phyloP scores from a whole-genome alignment of 64 coral and sea anemone species.

The Stichodactyla helianthus region DNA sequence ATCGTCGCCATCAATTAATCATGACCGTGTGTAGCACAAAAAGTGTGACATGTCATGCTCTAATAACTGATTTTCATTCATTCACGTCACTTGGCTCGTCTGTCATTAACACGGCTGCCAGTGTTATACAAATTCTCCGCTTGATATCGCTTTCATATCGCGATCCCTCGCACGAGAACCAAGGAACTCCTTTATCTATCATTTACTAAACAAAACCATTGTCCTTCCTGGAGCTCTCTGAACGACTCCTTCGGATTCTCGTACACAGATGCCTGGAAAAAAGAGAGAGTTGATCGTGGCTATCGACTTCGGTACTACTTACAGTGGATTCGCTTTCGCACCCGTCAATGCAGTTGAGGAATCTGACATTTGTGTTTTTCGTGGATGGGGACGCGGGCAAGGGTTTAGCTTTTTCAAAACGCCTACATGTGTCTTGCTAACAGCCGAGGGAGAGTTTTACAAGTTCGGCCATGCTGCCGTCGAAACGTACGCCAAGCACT shows the following conservation, averaged over 20 bases:
- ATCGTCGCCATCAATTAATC: neutral
- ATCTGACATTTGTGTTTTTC: conserved; percentile 50
- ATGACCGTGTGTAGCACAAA: neutral
- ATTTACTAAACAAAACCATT: neutral
- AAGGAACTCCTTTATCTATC: neutral
- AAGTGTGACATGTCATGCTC: neutral
- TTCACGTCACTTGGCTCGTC: neutral
- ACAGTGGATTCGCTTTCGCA: conserved; percentile 55
- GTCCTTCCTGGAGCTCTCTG: neutral
- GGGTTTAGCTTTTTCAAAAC: conserved; percentile 68
- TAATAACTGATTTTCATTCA: neutral
- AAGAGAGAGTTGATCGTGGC: conserved; percentile 23
- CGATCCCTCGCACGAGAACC: neutral
- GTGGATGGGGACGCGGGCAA: conserved; percentile 60
- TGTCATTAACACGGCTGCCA: neutral
- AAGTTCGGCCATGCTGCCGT: conserved; percentile 57
- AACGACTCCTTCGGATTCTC: neutral
- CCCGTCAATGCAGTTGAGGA: conserved; percentile 32
- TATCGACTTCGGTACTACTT: conserved; percentile 58
- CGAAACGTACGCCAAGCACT: conserved; percentile 48
- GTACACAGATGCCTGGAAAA: neutral
- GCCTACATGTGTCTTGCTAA: conserved; percentile 40
- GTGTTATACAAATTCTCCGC: neutral
- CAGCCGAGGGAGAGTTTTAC: conserved; percentile 42
- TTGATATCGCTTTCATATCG: conserved; percentile 3